Base-by-base conservation (phyloP, 2,888 invertebrate species). In the Leucophenga montana region DNA sequence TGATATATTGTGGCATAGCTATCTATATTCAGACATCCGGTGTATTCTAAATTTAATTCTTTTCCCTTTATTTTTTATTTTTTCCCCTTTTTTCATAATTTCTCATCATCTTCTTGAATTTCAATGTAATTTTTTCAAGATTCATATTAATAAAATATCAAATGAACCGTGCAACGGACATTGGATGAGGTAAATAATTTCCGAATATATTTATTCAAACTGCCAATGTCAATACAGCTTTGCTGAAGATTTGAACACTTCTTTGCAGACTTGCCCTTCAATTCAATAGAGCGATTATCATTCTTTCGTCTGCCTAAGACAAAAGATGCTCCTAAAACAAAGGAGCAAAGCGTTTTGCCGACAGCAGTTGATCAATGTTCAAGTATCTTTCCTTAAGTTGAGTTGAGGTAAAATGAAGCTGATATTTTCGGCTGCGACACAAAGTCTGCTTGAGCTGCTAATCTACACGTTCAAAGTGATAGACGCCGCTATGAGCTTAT, bases 51-150 rank as follows among this genome's bases (percentile, higher is more conserved):
- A 76, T 48, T 83, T 77, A 73, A 14, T 27, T 72, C 13, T 70
- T 72, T 73, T 72, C 74, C 73, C 77, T 80, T 82, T 78, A 83
- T 78, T 11, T 11, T 50, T 16, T n/a, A 14, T 39, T 39, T 57
- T 57, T 33, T 80, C n/a, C n/a, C n/a, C 70, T 77, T 77, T 76
- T 76, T 80, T 81, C 76, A 81, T 81, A 83, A 82, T 81, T 81
- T 81, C 81, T 82, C 84, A 79, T 83, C 82, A 80, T 79, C 76
- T 74, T 73, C 75, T 77, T 82, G 78, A 82, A 74, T 77, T 64
- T 18, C 50, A 50, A 16, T 50, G 16, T 50, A 18, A 50, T n/a
- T 78, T 78, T 79, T 80, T 82, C 82, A 75, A 67, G 78, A 77
- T 70, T 75, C 76, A 82, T 83, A 76, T 80, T 78, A 73, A 78